phyloP scores from a whole-genome alignment of 2,113 vertebrate species.

The Picathartes gymnocephalus region DNA sequence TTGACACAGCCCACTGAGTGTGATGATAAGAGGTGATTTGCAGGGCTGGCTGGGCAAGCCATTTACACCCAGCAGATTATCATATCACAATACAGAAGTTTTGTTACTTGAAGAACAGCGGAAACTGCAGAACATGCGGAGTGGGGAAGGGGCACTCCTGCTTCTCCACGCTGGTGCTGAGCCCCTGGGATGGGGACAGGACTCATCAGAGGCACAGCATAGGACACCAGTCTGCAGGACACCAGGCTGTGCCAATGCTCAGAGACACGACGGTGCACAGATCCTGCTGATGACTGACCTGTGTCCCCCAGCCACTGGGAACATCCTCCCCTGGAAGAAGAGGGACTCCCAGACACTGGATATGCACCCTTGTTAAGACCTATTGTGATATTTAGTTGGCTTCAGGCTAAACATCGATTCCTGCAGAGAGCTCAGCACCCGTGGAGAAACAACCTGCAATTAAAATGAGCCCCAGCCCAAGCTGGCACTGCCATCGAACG shows the following conservation, averaged over 20 bases:
- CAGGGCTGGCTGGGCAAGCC: slow-evolving; percentile 65
- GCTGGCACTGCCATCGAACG: neutral
- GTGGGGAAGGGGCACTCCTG: rapidly evolving
- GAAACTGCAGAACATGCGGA: neutral
- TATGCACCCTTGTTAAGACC: neutral
- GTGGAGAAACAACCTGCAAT: neutral
- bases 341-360: neutral
- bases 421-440: neutral
- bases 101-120: neutral
- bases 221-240: neutral
- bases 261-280: rapidly evolving
- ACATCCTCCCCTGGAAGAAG: neutral
- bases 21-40: slow-evolving; percentile 76
- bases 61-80: slow-evolving; percentile 64
- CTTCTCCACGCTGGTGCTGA: neutral
- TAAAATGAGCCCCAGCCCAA: neutral
- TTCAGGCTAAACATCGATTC: neutral
- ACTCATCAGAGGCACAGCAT: neutral
- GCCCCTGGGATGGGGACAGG: neutral
- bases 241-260: neutral
- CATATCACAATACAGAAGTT: slow-evolving; percentile 49
- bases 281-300: neutral
- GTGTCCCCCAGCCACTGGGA: neutral
- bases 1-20: slow-evolving; percentile 78
- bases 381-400: neutral